Conservation (phyloP, 2,888 invertebrate species). For the Drosophila pseudotakahashii region DNA sequence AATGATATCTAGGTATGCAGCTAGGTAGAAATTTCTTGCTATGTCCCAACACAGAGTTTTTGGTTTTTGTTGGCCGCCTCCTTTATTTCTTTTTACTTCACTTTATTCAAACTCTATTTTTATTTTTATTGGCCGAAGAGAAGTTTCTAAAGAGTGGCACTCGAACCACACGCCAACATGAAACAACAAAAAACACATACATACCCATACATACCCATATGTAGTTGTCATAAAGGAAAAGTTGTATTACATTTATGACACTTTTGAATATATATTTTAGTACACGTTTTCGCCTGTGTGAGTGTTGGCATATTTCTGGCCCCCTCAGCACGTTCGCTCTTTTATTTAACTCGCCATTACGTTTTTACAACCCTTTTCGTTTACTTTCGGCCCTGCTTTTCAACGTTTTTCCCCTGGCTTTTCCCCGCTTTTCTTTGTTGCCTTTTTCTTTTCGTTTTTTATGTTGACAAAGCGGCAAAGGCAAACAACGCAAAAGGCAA, state of each 20-base stretch:
- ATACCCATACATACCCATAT: conserved; percentile 21
- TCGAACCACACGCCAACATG: conserved; percentile 63
- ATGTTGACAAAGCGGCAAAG: conserved; percentile 76
- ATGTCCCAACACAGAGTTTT: no score
- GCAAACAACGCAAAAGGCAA: conserved; percentile 73
- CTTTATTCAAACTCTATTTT: conserved; percentile 69
- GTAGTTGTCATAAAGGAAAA: conserved; percentile 65
- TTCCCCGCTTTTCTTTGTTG: conserved; percentile 50
- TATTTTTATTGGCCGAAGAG: conserved; percentile 72
- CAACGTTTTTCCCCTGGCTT: not conserved
- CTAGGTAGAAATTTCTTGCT: no score
- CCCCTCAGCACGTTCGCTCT: conserved; percentile 69
- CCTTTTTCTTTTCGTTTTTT: conserved; percentile 43
- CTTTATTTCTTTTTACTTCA: conserved; percentile 40
- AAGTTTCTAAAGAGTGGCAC: conserved; percentile 63
- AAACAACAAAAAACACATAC: conserved; percentile 32
- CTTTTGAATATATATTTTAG: conserved; percentile 70
- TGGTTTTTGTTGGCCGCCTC: conserved; percentile 47
- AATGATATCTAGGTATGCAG: no score
- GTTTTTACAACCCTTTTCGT: conserved; percentile 76
- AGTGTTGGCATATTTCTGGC: conserved; percentile 60
- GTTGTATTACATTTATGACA: conserved; percentile 78
- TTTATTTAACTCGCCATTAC: conserved; percentile 80
- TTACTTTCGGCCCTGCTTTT: conserved; percentile 14
- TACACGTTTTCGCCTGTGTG: conserved; percentile 42